Conservation (phyloP, 2,797 vertebrate genomes). For the Taenioides sp. region DNA sequence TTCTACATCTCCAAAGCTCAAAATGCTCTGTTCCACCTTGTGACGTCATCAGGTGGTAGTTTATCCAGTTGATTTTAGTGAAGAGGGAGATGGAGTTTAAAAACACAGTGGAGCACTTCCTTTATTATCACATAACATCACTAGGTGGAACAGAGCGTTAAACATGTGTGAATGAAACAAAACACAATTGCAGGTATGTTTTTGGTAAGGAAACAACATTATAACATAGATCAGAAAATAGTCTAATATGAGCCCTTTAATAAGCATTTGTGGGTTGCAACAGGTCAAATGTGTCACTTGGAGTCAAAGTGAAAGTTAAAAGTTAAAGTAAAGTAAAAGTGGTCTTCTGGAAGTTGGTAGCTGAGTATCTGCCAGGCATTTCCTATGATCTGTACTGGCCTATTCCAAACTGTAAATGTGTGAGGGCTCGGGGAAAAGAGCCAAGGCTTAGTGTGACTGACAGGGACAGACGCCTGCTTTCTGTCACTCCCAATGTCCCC, state of each 20-base stretch:
- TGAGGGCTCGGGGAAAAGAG: slow-evolving; percentile 46
- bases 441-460: slow-evolving; percentile 71
- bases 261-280: slow-evolving; percentile 8
- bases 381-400: slow-evolving; percentile 57
- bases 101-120: no score
- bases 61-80: no score
- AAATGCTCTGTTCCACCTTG: no score
- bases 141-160: no score
- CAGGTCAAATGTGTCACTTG: slow-evolving; percentile 31
- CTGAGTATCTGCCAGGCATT: slow-evolving; percentile 50
- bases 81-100: no score
- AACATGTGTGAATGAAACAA: no score
- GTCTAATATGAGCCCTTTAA: neutral
- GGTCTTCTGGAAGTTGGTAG: slow-evolving; percentile 45
- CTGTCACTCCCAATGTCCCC: slow-evolving; percentile 30
- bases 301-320: slow-evolving; percentile 21
- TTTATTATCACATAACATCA: no score
- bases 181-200: no score
- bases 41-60: no score
- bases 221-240: no score
- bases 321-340: slow-evolving; percentile 32
- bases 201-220: no score
- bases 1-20: no score
- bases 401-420: slow-evolving; percentile 60
- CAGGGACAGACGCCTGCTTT: slow-evolving; percentile 60